Evolutionary conservation across 2,888 invertebrate genomes (phyloP).

Genomic region (Cetonia aurata): DNA sequence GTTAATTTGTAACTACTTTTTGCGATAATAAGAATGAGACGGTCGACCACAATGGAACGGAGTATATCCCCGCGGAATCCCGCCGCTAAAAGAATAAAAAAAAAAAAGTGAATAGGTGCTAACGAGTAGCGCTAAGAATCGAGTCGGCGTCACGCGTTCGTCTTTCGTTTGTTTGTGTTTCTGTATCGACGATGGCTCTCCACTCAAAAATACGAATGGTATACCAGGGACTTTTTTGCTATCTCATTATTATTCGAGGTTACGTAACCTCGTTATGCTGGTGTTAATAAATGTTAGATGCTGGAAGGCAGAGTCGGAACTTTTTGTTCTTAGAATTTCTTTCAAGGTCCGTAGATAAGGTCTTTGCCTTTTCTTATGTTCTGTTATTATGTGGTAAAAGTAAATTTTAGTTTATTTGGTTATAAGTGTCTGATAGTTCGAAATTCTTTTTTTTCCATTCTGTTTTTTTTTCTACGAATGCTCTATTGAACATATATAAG

Average conservation of each 20-base stretch:
- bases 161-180: too few species aligned
- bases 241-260: slow-evolving; percentile 18
- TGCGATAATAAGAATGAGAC: background rate
- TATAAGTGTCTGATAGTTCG: too few species aligned
- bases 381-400: too few species aligned
- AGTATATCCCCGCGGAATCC: slow-evolving; percentile 14
- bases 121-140: slow-evolving; percentile 1
- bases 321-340: background rate
- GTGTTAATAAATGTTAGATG: slow-evolving; percentile 16
- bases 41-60: slow-evolving; percentile 19
- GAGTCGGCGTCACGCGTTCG: background rate
- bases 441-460: too few species aligned
- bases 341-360: slow-evolving; percentile 2
- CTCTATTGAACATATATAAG: too few species aligned
- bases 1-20: slow-evolving; percentile 1
- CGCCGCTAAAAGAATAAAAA: background rate
- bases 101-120: background rate
- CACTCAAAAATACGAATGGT: too few species aligned
- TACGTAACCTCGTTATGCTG: slow-evolving; percentile 15
- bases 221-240: slow-evolving; percentile 3
- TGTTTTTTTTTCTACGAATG: too few species aligned
- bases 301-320: slow-evolving; percentile 6
- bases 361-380: too few species aligned
- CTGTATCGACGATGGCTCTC: too few species aligned
- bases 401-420: too few species aligned